phyloP scores from a whole-genome alignment of 2,113 vertebrate species.

The Siniperca chuatsi region DNA sequence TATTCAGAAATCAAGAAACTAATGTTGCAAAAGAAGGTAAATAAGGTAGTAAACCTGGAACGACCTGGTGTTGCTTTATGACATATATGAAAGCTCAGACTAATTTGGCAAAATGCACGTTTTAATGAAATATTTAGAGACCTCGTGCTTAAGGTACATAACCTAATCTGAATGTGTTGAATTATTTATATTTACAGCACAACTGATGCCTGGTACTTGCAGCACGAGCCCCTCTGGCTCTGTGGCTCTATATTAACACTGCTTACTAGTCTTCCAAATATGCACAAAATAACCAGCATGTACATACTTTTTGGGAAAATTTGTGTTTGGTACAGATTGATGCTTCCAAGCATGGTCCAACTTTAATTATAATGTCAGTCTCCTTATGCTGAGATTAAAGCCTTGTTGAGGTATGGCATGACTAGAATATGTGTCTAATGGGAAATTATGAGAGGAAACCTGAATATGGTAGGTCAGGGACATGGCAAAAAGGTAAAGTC shows the following conservation, averaged over 20 bases:
- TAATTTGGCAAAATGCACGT: slow-evolving; percentile 84
- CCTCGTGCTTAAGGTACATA: slow-evolving; percentile 91
- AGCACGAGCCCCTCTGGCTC: slow-evolving; percentile 44
- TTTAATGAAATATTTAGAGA: slow-evolving; percentile 96
- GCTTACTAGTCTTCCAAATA: not conserved
- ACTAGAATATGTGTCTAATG: slow-evolving; percentile 3
- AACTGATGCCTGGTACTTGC: slow-evolving; percentile 48
- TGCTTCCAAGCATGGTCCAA: not conserved
- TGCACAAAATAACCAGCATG: slow-evolving; percentile 4
- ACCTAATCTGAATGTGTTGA: slow-evolving; percentile 93
- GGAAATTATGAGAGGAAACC: slow-evolving; percentile 38
- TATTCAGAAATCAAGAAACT: not conserved
- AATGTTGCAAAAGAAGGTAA: not conserved
- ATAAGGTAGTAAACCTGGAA: slow-evolving; percentile 37
- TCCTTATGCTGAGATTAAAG: slow-evolving; percentile 64
- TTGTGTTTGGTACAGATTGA: not conserved
- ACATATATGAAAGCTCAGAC: slow-evolving; percentile 78
- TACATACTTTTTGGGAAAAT: not conserved
- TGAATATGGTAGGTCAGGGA: slow-evolving; percentile 1
- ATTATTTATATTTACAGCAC: slow-evolving; percentile 91
- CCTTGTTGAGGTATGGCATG: slow-evolving; percentile 31
- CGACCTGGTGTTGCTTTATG: slow-evolving; percentile 37
- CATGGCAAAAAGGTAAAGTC: not conserved
- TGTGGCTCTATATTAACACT: slow-evolving; percentile 32
- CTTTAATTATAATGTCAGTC: slow-evolving; percentile 33